These are phyloP conservation scores for Parapsyche elsis DNA, from an alignment of 1,140 invertebrate species.

Conservation along the genomic window DNA sequence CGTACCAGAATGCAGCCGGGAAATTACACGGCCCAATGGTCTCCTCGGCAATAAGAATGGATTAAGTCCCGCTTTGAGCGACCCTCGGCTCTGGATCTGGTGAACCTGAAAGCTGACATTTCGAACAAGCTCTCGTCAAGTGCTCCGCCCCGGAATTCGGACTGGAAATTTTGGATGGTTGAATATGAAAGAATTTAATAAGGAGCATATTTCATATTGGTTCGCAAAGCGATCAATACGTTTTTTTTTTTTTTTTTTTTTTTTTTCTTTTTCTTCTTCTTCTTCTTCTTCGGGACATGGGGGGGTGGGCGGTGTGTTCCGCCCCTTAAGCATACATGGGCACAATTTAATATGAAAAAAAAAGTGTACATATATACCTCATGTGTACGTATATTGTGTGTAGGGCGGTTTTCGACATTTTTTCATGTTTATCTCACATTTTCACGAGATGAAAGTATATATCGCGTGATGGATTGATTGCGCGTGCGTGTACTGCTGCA, in stretches of 20 bases:
- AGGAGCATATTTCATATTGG: slow-evolving; percentile 39
- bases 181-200: slow-evolving; percentile 56
- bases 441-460: slow-evolving; percentile 5
- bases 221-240: slow-evolving; percentile 4
- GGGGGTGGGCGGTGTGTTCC: slow-evolving; percentile 1
- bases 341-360: slow-evolving; percentile 25
- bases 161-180: slow-evolving; percentile 53
- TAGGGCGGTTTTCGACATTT: neutral
- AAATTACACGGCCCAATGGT: slow-evolving; percentile 54
- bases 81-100: slow-evolving; percentile 40
- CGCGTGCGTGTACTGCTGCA: slow-evolving; percentile 8
- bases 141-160: slow-evolving; percentile 46
- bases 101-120: slow-evolving; percentile 56
- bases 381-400: neutral
- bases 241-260: neutral
- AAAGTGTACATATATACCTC: neutral
- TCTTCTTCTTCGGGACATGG: neutral
- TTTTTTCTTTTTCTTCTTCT: neutral
- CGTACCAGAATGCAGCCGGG: slow-evolving; percentile 52
- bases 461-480: slow-evolving; percentile 19
- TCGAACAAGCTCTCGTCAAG: slow-evolving; percentile 54
- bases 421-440: slow-evolving; percentile 23
- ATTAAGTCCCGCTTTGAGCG: slow-evolving; percentile 55
- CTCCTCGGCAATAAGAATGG: slow-evolving; percentile 54
- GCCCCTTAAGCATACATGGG: slow-evolving; percentile 27